Base-by-base conservation (phyloP, 2,888 invertebrate species). In the Drosophila differens region DNA sequence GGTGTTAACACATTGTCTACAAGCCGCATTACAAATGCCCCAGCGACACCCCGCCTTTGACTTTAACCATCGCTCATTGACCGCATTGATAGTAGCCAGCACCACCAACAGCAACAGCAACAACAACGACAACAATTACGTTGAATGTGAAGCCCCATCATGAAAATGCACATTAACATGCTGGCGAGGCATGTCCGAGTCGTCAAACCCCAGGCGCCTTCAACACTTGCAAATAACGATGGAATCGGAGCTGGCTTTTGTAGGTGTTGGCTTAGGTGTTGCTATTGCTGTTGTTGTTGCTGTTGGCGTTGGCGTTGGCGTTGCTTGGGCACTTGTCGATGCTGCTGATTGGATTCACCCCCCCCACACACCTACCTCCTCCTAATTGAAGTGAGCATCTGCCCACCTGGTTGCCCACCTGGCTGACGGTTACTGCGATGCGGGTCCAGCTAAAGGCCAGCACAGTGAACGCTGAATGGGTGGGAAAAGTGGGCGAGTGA, bases 1-100 rank as follows among this genome's bases (percentile, higher is more conserved):
- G 47, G 47, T 47, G 85, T 90, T 85, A 90, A 90, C 85, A 90
- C 76, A 86, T 80, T 90, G 86, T 86, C 81, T 75, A 88, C 90
- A 85, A 54, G 68, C 39, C 53, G 67, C 65, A 83, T 74, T 82
- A 77, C 78, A 76, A 76, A 74, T 78, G 47, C 47, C 71, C 41
- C 49, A 51, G 57, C 44, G n/a, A 47, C 35, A 25, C 58, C 51
- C 39, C 55, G 22, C 41, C 14, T 68, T 55, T 69, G 39, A 32
- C 28, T 47, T 47, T 74, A 61, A 49, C 65, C 47, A 28, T 60
- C 65, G 47, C 51, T 72, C 68, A 69, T 70, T 76, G 75, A 78
- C 75, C 79, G 53, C 64, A 57, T 37, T 51, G 44, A 39, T 51
- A 35, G 57, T 39, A 54, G 47, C 67, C 33, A 68, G 1, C 25